These are phyloP conservation scores for Hyles vespertilio DNA, from an alignment of 1,140 invertebrate genomes.

Conservation along the genomic window DNA sequence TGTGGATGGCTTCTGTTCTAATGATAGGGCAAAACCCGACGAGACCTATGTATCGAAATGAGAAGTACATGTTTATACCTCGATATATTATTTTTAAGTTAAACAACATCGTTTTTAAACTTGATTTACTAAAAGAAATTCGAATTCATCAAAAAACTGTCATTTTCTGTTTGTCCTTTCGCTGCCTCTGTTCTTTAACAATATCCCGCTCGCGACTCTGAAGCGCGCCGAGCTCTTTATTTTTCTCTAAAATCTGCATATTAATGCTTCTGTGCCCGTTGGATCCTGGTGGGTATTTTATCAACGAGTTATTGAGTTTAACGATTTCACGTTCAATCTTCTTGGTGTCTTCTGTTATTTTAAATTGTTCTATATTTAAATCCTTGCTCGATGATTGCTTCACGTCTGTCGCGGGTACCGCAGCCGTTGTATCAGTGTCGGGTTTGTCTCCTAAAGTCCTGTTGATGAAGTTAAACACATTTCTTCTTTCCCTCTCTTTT, in stretches of 20 bases:
- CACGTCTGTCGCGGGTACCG: constrained; percentile 42
- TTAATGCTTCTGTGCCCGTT: constrained; percentile 77
- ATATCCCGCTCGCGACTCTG: constrained; percentile 80
- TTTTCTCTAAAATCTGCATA: constrained; percentile 77
- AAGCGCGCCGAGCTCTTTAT: constrained; percentile 78
- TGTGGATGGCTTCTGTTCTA: too few relatives aligned
- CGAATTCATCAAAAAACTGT: constrained; percentile 51
- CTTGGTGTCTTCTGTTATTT: constrained; percentile 83
- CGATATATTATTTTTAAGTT: neutral
- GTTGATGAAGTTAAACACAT: constrained; percentile 91
- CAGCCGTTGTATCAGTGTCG: constrained; percentile 31
- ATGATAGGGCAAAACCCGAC: too few relatives aligned
- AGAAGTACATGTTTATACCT: too few relatives aligned
- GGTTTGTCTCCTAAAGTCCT: constrained; percentile 75
- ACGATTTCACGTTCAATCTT: constrained; percentile 81
- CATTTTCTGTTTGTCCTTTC: constrained; percentile 78
- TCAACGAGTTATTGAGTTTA: constrained; percentile 80
- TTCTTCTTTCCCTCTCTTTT: constrained; percentile 75
- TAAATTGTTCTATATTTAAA: constrained; percentile 85
- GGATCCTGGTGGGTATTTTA: constrained; percentile 77
- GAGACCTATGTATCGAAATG: too few relatives aligned
- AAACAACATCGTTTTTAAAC: neutral
- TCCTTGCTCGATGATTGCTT: constrained; percentile 80
- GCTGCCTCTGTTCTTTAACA: constrained; percentile 80
- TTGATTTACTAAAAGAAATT: too few relatives aligned